A percentile compares a stretch with the other conserved stretches of the same genome.
These are phyloP conservation scores for Lepidurus couesii DNA, from an alignment of 1,140 invertebrate genomes.

Conservation along the genomic window DNA sequence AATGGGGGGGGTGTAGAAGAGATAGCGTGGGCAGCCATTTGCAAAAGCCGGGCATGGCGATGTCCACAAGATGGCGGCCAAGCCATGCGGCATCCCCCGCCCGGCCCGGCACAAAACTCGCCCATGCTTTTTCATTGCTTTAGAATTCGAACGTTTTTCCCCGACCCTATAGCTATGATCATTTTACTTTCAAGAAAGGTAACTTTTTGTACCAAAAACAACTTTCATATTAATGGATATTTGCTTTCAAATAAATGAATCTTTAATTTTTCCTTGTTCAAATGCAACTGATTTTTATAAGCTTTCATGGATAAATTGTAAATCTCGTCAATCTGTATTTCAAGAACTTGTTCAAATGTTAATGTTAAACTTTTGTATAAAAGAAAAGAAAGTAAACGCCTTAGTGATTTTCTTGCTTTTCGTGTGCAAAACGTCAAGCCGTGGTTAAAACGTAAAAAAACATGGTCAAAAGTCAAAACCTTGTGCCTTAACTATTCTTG, in stretches of 20 bases:
- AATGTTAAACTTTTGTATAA: slow-evolving; percentile 7
- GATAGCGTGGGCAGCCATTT: slow-evolving; percentile 23
- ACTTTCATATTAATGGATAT: too few species aligned
- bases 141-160: background rate
- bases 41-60: slow-evolving; percentile 28
- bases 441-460: background rate
- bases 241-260: too few species aligned
- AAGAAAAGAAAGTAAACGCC: slow-evolving; percentile 15
- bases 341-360: slow-evolving; percentile 32
- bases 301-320: slow-evolving; percentile 31
- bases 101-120: slow-evolving; percentile 22
- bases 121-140: background rate
- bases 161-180: too few species aligned
- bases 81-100: slow-evolving; percentile 23
- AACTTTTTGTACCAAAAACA: too few species aligned
- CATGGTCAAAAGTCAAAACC: background rate
- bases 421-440: background rate
- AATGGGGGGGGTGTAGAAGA: background rate
- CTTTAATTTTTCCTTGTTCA: too few species aligned
- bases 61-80: slow-evolving; percentile 20
- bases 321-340: slow-evolving; percentile 30
- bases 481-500: background rate
- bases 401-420: slow-evolving; percentile 36
- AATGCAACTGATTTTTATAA: background rate
- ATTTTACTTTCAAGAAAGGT: too few species aligned